phyloP scores from a whole-genome alignment of 2,888 invertebrate species.

The Eupithecia inturbata region DNA sequence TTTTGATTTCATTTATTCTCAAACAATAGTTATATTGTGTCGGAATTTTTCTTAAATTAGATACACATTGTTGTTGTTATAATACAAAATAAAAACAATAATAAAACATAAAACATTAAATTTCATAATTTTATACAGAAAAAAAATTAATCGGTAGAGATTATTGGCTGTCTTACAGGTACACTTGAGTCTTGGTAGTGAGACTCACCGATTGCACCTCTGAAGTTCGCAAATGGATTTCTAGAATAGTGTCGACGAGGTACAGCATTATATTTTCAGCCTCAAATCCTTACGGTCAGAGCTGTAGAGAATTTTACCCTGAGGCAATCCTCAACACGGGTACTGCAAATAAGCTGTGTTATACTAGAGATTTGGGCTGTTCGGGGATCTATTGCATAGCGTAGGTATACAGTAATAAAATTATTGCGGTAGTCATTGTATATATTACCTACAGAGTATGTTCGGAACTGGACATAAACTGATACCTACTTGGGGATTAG shows the following conservation, averaged over 20 bases:
- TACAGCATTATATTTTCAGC: slow-evolving; percentile 29
- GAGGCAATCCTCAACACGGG: neutral
- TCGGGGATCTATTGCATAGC: neutral
- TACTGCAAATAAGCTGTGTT: neutral
- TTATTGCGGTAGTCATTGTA: too few species aligned
- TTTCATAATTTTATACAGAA: too few species aligned
- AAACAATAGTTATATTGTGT: too few species aligned
- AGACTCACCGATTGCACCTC: neutral
- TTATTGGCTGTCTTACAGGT: neutral
- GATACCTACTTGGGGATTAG: too few species aligned
- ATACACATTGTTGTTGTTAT: too few species aligned
- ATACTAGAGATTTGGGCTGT: neutral
- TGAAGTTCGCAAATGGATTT: slow-evolving; percentile 8
- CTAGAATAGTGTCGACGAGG: slow-evolving; percentile 22
- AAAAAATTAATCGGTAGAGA: neutral
- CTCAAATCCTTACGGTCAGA: slow-evolving; percentile 29
- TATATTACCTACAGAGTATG: too few species aligned
- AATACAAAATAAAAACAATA: too few species aligned
- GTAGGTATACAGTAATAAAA: neutral
- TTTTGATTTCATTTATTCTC: too few species aligned
- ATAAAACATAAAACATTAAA: too few species aligned
- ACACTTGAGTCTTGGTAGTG: neutral
- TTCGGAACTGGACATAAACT: too few species aligned
- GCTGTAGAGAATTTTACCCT: slow-evolving; percentile 20
- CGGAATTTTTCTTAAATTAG: too few species aligned